A percentile compares a stretch with the other conserved stretches of the same genome.
phyloP scores from a whole-genome alignment of 2,888 invertebrate genomes.

The Lordiphosa fenestrarum region DNA sequence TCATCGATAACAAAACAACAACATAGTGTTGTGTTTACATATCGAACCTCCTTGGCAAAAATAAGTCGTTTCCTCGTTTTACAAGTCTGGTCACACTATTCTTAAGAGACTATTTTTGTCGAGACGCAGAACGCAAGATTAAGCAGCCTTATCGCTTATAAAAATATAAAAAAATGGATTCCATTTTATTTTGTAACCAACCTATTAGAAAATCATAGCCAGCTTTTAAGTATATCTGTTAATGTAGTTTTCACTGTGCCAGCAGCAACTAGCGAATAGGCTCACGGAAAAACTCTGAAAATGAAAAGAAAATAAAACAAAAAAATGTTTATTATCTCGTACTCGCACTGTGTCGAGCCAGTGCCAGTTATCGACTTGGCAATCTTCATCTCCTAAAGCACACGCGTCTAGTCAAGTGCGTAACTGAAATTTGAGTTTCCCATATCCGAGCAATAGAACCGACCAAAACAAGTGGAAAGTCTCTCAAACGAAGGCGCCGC shows the following conservation, averaged over 20 bases:
- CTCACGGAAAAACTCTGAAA: conserved; percentile 2
- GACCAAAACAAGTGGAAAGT: conserved; percentile 19
- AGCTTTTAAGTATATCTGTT: conserved; percentile 21
- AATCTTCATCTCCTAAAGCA: conserved; percentile 73
- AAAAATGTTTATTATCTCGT: conserved; percentile 76
- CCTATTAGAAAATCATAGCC: conserved; percentile 47
- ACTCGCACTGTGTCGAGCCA: conserved; percentile 68
- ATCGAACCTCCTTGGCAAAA: too few species aligned
- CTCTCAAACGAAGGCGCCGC: conserved; percentile 27
- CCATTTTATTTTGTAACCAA: conserved; percentile 56
- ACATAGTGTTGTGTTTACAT: too few species aligned
- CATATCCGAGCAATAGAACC: conserved; percentile 11
- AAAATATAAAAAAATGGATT: conserved; percentile 55
- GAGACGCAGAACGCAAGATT: conserved; percentile 73
- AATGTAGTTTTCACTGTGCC: conserved; percentile 13
- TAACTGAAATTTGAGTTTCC: conserved; percentile 31
- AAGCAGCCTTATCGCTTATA: conserved; percentile 53
- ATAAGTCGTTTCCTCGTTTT: too few species aligned
- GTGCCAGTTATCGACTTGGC: conserved; percentile 72
- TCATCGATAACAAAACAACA: too few species aligned
- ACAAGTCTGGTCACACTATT: conserved; percentile 45
- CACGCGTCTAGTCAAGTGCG: conserved; percentile 33
- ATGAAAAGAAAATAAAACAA: conserved; percentile 25
- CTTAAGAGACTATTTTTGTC: conserved; percentile 47
- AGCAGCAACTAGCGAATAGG: conserved; percentile 2